These are phyloP conservation scores for Aradophagus sp. DNA, from an alignment of 1,140 invertebrate genomes.

Conservation along the genomic window DNA sequence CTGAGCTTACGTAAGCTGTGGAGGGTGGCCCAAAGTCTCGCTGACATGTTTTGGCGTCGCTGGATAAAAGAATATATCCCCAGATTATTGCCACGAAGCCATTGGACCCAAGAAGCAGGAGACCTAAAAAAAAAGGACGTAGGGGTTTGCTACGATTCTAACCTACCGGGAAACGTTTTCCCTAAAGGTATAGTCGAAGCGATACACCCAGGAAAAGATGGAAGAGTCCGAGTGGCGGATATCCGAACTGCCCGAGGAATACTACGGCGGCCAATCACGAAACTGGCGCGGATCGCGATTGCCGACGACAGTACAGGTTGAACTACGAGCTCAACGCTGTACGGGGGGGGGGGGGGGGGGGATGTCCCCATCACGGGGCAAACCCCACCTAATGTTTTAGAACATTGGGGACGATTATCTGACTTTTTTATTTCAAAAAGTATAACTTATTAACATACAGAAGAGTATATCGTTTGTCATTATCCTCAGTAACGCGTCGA, in stretches of 20 bases:
- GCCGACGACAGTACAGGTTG: too few relatives aligned
- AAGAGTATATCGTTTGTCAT: too few relatives aligned
- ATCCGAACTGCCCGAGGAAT: background rate
- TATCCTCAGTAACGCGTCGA: too few relatives aligned
- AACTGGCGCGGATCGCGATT: too few relatives aligned
- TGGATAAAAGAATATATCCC: slow-evolving; percentile 57
- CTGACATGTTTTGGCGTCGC: slow-evolving; percentile 58
- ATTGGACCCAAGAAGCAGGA: slow-evolving; percentile 49
- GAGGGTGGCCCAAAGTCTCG: slow-evolving; percentile 28
- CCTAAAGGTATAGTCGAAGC: slow-evolving; percentile 1
- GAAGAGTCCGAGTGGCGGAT: slow-evolving; percentile 1
- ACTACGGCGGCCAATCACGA: background rate
- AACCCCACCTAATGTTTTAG: too few relatives aligned
- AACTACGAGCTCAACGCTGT: too few relatives aligned
- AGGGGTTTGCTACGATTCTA: background rate
- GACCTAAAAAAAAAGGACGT: background rate
- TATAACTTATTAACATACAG: too few relatives aligned
- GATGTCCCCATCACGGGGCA: too few relatives aligned
- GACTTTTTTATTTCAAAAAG: too few relatives aligned
- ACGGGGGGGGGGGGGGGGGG: too few relatives aligned
- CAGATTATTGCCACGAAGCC: slow-evolving; percentile 46
- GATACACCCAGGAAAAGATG: slow-evolving; percentile 4
- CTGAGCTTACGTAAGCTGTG: slow-evolving; percentile 11
- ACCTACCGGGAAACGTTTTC: slow-evolving; percentile 3
- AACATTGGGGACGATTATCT: too few relatives aligned